Percentiles rank a stretch among this genome's conserved stretches.
These are phyloP conservation scores for Trichopria drosophilae DNA, from an alignment of 2,888 invertebrate species.

Conservation along the genomic window DNA sequence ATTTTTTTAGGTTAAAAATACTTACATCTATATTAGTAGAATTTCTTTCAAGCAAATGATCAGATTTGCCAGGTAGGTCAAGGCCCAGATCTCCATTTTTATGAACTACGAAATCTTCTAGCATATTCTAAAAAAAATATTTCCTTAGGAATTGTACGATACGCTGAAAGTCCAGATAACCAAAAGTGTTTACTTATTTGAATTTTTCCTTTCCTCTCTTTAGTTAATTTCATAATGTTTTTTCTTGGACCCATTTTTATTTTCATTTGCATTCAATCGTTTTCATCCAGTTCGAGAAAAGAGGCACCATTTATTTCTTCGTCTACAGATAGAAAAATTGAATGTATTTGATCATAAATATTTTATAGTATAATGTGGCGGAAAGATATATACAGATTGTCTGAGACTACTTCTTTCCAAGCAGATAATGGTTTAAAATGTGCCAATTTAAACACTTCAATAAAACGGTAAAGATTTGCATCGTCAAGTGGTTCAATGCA, in stretches of 20 bases:
- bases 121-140: no score
- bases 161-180: not conserved
- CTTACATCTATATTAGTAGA: no score
- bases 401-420: not conserved
- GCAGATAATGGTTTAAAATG: not conserved
- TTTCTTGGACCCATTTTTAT: conserved; percentile 12
- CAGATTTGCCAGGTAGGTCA: no score
- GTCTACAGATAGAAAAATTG: no score
- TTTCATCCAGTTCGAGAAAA: conserved; percentile 5
- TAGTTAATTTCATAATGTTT: conserved; percentile 8
- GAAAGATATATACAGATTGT: not conserved
- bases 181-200: conserved; percentile 1
- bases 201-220: not conserved
- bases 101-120: no score
- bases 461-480: conserved; percentile 17
- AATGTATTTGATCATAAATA: no score
- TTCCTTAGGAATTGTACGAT: no score
- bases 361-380: no score
- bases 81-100: no score
- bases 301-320: conserved; percentile 1
- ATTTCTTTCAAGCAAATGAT: no score
- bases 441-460: not conserved
- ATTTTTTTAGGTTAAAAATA: no score
- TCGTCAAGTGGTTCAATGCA: conserved; percentile 14
- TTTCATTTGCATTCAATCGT: conserved; percentile 9